A percentile compares a stretch with the other conserved stretches of the same genome.
Evolutionary conservation across 2,888 invertebrate species (phyloP).

Genomic region (Netelia fuscicornis): DNA sequence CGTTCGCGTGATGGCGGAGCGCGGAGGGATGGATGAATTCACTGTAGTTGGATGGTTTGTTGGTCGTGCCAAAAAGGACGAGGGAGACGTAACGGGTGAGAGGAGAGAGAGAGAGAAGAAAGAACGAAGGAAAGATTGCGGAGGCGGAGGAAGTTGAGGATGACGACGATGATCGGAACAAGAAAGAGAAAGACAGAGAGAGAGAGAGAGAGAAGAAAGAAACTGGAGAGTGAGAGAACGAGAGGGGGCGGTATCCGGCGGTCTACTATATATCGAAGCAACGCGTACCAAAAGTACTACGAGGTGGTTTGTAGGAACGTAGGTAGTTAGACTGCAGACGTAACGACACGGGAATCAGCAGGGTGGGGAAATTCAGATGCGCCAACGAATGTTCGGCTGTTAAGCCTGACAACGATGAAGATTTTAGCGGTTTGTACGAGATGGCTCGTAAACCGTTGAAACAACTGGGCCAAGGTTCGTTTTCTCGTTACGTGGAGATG

Average conservation of each 20-base stretch:
- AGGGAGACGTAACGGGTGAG: constrained; percentile 39
- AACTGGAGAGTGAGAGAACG: constrained; percentile 22
- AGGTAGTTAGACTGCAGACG: constrained; percentile 60
- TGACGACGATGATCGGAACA: constrained; percentile 39
- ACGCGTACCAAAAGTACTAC: constrained; percentile 55
- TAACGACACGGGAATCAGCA: constrained; percentile 56
- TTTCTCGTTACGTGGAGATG: constrained; percentile 22
- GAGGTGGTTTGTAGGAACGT: constrained; percentile 47
- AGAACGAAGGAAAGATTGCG: constrained; percentile 38
- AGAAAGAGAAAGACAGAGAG: constrained; percentile 22
- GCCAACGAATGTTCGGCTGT: constrained; percentile 42
- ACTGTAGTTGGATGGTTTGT: constrained; percentile 63
- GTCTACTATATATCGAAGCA: constrained; percentile 37
- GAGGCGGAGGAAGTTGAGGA: constrained; percentile 31
- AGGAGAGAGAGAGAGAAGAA: constrained; percentile 43
- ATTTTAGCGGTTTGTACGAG: constrained; percentile 14
- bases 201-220: constrained; percentile 36
- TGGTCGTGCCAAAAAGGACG: constrained; percentile 52
- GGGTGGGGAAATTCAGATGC: constrained; percentile 40
- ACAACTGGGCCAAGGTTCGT: constrained; percentile 48
- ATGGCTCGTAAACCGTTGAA: constrained; percentile 19
- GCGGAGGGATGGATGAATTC: constrained; percentile 72
- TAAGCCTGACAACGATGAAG: not conserved
- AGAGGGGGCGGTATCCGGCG: constrained; percentile 20
- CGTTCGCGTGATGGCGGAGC: constrained; percentile 74